Percentiles rank a stretch among this genome's conserved stretches.
Conservation (phyloP, 2,797 vertebrate species). For the Lophius americanus region DNA sequence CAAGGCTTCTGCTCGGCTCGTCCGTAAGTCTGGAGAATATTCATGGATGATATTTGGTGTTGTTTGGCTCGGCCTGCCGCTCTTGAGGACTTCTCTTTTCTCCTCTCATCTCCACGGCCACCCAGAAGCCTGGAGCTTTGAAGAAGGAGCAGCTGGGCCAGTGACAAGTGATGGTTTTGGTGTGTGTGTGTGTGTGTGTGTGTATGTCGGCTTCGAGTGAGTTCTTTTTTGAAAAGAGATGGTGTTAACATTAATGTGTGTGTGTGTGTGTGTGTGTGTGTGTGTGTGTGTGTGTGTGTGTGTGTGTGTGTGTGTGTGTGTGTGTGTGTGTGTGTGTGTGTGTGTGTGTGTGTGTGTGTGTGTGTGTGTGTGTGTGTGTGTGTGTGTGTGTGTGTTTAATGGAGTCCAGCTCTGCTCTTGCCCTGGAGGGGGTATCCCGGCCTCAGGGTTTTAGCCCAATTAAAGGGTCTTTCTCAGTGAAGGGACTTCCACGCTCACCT, state of each 20-base stretch:
- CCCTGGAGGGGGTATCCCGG: slow-evolving; percentile 53
- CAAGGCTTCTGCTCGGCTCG: slow-evolving; percentile 31
- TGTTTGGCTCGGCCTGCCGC: slow-evolving; percentile 49
- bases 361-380: slow-evolving; percentile 30
- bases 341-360: slow-evolving; percentile 39
- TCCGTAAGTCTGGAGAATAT: slow-evolving; percentile 37
- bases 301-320: slow-evolving; percentile 42
- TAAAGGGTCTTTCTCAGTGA: slow-evolving; percentile 49
- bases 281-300: slow-evolving; percentile 30
- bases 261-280: slow-evolving; percentile 39
- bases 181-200: slow-evolving; percentile 36
- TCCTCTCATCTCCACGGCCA: slow-evolving; percentile 67
- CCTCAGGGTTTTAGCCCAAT: slow-evolving; percentile 58
- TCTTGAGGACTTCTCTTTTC: slow-evolving; percentile 60
- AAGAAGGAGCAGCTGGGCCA: slow-evolving; percentile 76
- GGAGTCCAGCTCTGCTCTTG: slow-evolving; percentile 54
- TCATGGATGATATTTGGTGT: slow-evolving; percentile 49
- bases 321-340: slow-evolving; percentile 30
- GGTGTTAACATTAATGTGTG: no score
- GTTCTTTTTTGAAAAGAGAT: no score
- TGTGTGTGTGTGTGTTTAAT: slow-evolving; percentile 44
- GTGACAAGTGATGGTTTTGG: slow-evolving; percentile 75
- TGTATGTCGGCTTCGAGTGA: slow-evolving; percentile 12
- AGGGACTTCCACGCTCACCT: slow-evolving; percentile 27
- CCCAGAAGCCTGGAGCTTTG: slow-evolving; percentile 75